Evolutionary conservation across 2,797 vertebrate genomes (phyloP).

Genomic region (Anabacerthia variegaticeps): DNA sequence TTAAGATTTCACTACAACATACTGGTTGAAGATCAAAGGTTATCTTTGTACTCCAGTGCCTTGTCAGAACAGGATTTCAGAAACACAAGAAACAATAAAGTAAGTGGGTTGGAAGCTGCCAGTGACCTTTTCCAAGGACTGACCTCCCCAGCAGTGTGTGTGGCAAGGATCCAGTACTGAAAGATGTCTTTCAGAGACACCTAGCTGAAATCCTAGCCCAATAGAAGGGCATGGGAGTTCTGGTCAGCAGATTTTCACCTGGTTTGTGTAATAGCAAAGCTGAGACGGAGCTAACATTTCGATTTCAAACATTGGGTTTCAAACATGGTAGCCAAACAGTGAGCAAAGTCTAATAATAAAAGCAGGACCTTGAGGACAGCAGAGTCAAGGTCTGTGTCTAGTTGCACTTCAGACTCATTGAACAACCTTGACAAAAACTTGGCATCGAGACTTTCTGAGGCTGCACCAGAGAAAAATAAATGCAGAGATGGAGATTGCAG

Average conservation of each 20-base stretch:
- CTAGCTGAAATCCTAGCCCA: background rate
- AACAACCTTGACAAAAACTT: slow-evolving; percentile 15
- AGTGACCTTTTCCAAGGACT: slow-evolving; percentile 28
- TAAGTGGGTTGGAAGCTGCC: background rate
- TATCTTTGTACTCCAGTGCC: background rate
- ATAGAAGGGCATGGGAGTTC: background rate
- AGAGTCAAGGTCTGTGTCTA: background rate
- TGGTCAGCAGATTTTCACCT: slow-evolving; percentile 45
- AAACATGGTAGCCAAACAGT: background rate
- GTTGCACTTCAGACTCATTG: background rate
- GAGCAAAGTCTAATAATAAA: slow-evolving; percentile 19
- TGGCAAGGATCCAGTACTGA: background rate
- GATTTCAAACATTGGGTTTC: background rate
- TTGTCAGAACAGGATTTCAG: background rate
- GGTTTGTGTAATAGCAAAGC: background rate
- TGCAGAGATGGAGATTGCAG: background rate
- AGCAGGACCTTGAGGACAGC: background rate
- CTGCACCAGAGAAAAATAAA: background rate
- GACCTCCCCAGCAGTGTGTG: background rate
- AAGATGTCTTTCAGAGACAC: slow-evolving; percentile 6
- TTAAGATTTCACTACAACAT: background rate
- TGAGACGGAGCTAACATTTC: background rate
- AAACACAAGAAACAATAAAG: background rate
- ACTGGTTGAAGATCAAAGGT: background rate
- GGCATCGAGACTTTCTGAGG: background rate